Base-by-base conservation (phyloP, 2,888 invertebrate genomes). In the Oscheius sp. region DNA sequence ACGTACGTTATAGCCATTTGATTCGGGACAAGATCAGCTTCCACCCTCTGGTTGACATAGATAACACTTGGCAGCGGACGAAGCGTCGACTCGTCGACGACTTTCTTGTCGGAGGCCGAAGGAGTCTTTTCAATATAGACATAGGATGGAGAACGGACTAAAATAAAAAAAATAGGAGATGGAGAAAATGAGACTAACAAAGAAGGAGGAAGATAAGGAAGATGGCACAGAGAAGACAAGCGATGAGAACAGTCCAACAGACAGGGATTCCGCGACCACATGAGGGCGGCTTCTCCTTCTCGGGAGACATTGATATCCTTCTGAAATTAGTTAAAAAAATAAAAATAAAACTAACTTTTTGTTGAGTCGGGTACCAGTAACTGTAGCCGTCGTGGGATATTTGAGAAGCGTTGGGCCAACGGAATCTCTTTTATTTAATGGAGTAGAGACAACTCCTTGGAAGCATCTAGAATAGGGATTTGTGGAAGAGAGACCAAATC, bases 1-100 rank as follows among this genome's bases (percentile, higher is more conserved):
- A 38, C 72, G 57, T 64, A 78, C 80, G 79, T 80, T 30, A 74
- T 74, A 36, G 78, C 77, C 64, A 77, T 73, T 38, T 73, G 67
- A 32, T 77, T 74, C 20, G 80, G 79, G 12, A 73, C 70, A 30
- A 81, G 70, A 33, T 80, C 80, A 24, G 77, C 81, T 26, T 73
- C 73, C 24, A 80, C 71, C 36, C 69, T 59, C 63, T 81, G 78
- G 41, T 80, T 80, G n/a, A 80, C 65, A 57, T 71, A 71, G 24
- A 81, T 74, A 4, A 70, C 70, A 2, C 74, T 66, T 1, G 82
- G 82, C 2, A 82, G 67, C 0, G 82, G 74, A 20, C 77, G 74
- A 32, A 81, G 68, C 3, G 64, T 47, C 24, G 73, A 70, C 6
- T 67, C 67, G 38, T 67, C 62, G 14, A 68, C 65, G 1, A 61